Base-by-base conservation (phyloP, 37 sponge, comb jelly and placozoan genomes). In the Bolinopsis microptera region DNA sequence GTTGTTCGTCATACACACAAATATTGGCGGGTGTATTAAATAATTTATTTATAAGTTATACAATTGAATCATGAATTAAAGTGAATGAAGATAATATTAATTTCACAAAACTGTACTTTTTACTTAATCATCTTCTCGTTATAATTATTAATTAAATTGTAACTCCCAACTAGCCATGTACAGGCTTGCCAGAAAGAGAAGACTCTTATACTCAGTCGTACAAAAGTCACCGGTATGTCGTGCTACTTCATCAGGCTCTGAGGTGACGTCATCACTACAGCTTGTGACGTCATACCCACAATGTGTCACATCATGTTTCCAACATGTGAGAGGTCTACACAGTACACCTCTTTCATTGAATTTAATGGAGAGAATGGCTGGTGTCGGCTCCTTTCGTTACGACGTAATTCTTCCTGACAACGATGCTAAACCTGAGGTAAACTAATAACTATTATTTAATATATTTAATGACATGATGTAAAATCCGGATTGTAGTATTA, bases 151-250 rank as follows among this genome's bases (percentile, higher is more conserved):
- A n/a, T n/a, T n/a, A n/a, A n/a, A n/a, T n/a, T n/a, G n/a, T n/a
- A n/a, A 48, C 61, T 72, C 18, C 26, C 31, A 72, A n/a, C 74
- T 22, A 13, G 74, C 8, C 74, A 77, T 77, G 80, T 77, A 35
- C 80, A 77, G 80, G 33, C 80, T 77, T 9, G 21, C 36, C 37
- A 77, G 80, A 1, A 77, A 77, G 18, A 1, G 80, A 77, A 32
- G 80, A 32, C 33, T 77, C 74, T 28, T 70, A 26, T 22, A 70
- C 74, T 70, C 74, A 28, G 61, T 13, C 13, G 9, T 48, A 48
- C 61, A 48, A 13, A 48, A 13, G 13, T 13, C 61, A 48, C 61
- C 61, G 5, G 61, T 5, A 48, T 13, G 13, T 48, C 13, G 61
- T 48, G 61, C 13, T 48, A 48, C 61, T 5, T 48, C 61, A 48